Evolutionary conservation across 2,797 vertebrate species (phyloP).

Genomic region (Lepus oiostolus): DNA sequence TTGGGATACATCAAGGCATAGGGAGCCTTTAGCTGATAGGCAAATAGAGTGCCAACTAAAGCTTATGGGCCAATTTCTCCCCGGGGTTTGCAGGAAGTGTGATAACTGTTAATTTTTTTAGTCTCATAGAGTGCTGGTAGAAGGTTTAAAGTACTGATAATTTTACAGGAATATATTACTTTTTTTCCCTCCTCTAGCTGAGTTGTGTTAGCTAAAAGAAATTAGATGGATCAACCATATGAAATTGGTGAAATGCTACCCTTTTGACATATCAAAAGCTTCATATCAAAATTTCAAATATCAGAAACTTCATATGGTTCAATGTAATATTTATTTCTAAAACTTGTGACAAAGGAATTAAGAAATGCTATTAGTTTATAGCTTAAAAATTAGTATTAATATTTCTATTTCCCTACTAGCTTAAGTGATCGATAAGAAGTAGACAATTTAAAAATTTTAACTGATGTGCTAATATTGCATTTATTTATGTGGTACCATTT

Average conservation of each 20-base stretch:
- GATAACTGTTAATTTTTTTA: slow-evolving; percentile 53
- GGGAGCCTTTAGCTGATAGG: not conserved
- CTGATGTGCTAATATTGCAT: too few species aligned
- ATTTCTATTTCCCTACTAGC: slow-evolving; percentile 1
- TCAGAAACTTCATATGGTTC: not conserved
- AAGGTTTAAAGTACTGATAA: slow-evolving; percentile 20
- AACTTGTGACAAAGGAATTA: not conserved
- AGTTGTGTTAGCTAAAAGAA: not conserved
- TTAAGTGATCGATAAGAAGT: not conserved
- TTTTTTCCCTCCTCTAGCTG: not conserved
- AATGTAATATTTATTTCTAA: slow-evolving; percentile 1
- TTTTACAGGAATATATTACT: not conserved
- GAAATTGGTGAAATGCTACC: not conserved
- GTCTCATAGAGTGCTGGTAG: not conserved
- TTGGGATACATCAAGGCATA: not conserved
- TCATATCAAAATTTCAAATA: not conserved
- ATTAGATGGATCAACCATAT: not conserved
- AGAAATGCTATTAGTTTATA: slow-evolving; percentile 27
- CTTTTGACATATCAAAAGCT: slow-evolving; percentile 26
- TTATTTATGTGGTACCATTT: too few species aligned
- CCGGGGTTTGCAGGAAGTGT: not conserved
- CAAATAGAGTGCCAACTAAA: slow-evolving; percentile 36
- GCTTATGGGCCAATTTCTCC: not conserved
- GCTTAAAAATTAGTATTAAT: not conserved
- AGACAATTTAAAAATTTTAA: too few species aligned